Conservation (phyloP, 2,888 invertebrate genomes). For the Lissonota sp. region DNA sequence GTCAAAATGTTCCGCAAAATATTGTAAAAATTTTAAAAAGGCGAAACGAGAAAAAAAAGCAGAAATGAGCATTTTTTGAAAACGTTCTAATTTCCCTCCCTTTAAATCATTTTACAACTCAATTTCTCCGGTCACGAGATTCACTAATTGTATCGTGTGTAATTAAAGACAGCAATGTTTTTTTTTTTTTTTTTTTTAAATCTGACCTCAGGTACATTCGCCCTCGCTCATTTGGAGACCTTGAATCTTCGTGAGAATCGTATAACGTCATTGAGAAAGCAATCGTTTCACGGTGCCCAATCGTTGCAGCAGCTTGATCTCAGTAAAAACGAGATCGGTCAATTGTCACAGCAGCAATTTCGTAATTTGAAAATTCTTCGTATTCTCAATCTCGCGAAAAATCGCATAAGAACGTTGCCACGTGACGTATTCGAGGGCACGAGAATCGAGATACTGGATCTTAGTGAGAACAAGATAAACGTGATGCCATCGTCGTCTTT, state of each 20-base stretch:
- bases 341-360: slow-evolving; percentile 92
- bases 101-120: no score
- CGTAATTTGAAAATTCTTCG: slow-evolving; percentile 90
- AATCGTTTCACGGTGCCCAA: slow-evolving; percentile 91
- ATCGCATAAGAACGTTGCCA: slow-evolving; percentile 90
- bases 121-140: no score
- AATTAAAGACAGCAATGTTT: no score
- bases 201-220: slow-evolving; percentile 87
- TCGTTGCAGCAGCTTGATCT: slow-evolving; percentile 92
- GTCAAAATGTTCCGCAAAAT: no score
- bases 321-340: slow-evolving; percentile 90
- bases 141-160: no score
- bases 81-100: no score
- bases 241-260: slow-evolving; percentile 91
- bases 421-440: slow-evolving; percentile 93
- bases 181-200: no score
- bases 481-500: slow-evolving; percentile 92
- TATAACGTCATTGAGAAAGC: slow-evolving; percentile 89
- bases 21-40: no score
- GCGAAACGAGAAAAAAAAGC: no score
- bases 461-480: slow-evolving; percentile 91
- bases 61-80: no score
- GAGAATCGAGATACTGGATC: slow-evolving; percentile 91
- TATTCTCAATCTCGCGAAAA: slow-evolving; percentile 90
- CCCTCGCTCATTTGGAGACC: slow-evolving; percentile 87